Percentiles rank a stretch among this genome's conserved stretches.
Evolutionary conservation across 2,888 invertebrate genomes (phyloP).

Genomic region (Chrysolina haemoptera): DNA sequence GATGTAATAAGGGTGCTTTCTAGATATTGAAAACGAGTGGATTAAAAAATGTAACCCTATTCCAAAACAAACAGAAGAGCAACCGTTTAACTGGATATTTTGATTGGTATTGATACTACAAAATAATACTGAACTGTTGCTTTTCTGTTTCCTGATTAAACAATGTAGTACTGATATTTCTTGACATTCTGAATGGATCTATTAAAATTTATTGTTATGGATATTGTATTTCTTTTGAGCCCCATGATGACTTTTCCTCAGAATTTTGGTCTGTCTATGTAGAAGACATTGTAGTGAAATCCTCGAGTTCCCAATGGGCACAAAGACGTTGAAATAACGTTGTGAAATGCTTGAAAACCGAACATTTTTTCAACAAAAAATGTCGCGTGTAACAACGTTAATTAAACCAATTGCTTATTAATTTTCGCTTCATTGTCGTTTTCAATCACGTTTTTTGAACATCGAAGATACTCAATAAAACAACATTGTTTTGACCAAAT

Average conservation of each 20-base stretch:
- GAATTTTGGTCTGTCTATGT: not conserved
- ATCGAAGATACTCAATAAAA: too few relatives aligned
- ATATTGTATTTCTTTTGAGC: conserved; percentile 11
- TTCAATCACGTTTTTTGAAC: too few relatives aligned
- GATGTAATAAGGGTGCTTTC: conserved; percentile 46
- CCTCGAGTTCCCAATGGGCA: too few relatives aligned
- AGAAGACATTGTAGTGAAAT: too few relatives aligned
- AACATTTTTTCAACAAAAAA: too few relatives aligned
- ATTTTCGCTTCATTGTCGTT: too few relatives aligned
- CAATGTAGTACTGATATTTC: conserved; percentile 56
- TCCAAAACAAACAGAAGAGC: conserved; percentile 33
- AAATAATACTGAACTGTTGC: conserved; percentile 39
- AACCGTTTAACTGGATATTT: conserved; percentile 17
- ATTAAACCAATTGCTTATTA: too few relatives aligned
- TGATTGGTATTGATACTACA: not conserved
- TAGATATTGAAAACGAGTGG: conserved; percentile 8
- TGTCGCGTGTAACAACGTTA: too few relatives aligned
- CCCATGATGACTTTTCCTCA: not conserved
- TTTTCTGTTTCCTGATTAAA: conserved; percentile 47
- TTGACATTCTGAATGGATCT: conserved; percentile 59
- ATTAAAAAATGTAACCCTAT: conserved; percentile 1
- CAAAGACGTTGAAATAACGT: too few relatives aligned
- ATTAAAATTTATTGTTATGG: conserved; percentile 62
- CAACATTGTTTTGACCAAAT: too few relatives aligned
- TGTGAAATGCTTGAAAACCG: too few relatives aligned